Evolutionary conservation across 2,797 vertebrate genomes (phyloP).

Genomic region (Thunnus albacares): DNA sequence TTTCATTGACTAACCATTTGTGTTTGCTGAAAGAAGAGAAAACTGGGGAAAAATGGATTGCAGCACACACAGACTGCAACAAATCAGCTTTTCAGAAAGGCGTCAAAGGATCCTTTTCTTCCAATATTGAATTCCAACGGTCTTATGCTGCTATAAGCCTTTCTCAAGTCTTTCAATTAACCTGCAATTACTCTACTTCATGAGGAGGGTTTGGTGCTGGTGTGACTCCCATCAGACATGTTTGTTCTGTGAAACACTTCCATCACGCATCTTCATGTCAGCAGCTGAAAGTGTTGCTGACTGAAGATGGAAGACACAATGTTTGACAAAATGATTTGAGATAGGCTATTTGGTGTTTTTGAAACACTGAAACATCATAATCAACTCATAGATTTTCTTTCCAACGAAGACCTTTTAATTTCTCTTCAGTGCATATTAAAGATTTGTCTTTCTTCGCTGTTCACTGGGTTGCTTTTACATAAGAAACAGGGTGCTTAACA

Average conservation of each 20-base stretch:
- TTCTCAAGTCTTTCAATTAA: conserved; percentile 49
- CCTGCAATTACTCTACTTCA: conserved; percentile 56
- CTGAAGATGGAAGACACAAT: conserved; percentile 25
- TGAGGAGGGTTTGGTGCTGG: conserved; percentile 34
- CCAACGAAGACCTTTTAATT: conserved; percentile 30
- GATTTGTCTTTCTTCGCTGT: conserved; percentile 24
- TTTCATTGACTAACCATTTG: neutral
- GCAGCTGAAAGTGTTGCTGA: conserved; percentile 46
- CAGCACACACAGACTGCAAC: neutral
- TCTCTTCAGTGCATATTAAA: conserved; percentile 36
- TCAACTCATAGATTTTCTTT: conserved; percentile 33
- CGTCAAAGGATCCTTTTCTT: conserved; percentile 22
- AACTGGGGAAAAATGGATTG: neutral
- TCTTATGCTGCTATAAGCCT: conserved; percentile 21
- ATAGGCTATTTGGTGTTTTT: conserved; percentile 29
- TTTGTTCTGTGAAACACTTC: conserved; percentile 60
- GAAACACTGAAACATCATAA: conserved; percentile 36
- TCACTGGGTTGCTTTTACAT: conserved; percentile 49
- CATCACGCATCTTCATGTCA: conserved; percentile 52
- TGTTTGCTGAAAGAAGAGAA: conserved; percentile 18
- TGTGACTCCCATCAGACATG: conserved; percentile 60
- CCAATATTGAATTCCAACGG: conserved; percentile 26
- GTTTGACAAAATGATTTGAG: neutral
- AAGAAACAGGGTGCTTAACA: conserved; percentile 59
- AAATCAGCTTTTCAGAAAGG: conserved; percentile 21